Conservation (phyloP, 2,113 vertebrate genomes). For the Gopherus evgoodei region DNA sequence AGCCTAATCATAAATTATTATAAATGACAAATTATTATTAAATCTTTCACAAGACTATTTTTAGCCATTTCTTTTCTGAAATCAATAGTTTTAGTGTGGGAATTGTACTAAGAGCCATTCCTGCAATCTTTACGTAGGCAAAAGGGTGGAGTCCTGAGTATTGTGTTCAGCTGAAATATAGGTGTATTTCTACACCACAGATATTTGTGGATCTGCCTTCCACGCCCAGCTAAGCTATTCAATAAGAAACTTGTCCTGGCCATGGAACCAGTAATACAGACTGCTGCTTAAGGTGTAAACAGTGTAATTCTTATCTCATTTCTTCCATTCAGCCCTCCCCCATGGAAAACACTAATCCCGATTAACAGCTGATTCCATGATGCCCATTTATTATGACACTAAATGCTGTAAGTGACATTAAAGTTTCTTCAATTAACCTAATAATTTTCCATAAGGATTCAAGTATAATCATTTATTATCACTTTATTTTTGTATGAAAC, state of each 20-base stretch:
- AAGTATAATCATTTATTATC: not conserved
- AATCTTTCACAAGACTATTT: not conserved
- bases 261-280: not conserved
- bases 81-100: not conserved
- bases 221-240: conserved; percentile 1
- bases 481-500: not conserved
- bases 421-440: conserved; percentile 27
- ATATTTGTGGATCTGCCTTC: not conserved
- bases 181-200: not conserved
- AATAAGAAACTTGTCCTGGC: not conserved
- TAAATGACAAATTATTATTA: not conserved
- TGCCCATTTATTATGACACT: not conserved
- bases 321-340: accelerated
- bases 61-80: not conserved
- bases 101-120: not conserved
- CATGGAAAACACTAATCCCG: conserved; percentile 34
- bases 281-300: conserved; percentile 16
- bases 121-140: not conserved
- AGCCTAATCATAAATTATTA: conserved; percentile 5
- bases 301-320: not conserved
- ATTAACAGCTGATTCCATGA: conserved; percentile 33
- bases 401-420: conserved; percentile 7
- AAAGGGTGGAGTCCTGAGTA: not conserved
- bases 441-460: conserved; percentile 43
- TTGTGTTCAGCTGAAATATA: not conserved